Evolutionary conservation across 37 sponge, comb jelly and placozoan species (phyloP).

Genomic region (Geodia barretti): DNA sequence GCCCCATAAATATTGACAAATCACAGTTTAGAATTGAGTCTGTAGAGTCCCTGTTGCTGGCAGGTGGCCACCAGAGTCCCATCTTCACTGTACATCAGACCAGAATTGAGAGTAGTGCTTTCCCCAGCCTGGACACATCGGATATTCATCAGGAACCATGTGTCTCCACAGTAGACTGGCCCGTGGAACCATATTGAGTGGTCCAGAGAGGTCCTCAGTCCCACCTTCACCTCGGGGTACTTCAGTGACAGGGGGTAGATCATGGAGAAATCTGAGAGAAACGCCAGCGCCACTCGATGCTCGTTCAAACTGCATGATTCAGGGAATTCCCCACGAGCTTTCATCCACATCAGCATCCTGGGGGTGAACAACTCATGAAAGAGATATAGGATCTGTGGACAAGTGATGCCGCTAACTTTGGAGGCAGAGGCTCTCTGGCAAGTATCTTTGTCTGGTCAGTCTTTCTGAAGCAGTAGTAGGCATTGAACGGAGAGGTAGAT

Average conservation of each 20-base stretch:
- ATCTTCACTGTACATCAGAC: not conserved
- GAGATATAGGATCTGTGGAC: not conserved
- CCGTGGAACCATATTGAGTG: constrained; percentile 24
- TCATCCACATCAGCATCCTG: constrained; percentile 3
- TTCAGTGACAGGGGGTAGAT: not conserved
- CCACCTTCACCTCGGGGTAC: constrained; percentile 5
- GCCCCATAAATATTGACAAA: not conserved
- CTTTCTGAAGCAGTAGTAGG: not conserved
- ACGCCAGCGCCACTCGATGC: constrained; percentile 16
- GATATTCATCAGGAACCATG: not conserved
- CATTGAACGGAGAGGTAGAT: not conserved
- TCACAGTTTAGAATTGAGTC: not conserved
- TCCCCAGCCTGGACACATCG: not conserved
- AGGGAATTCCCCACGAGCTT: not conserved
- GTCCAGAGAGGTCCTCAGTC: constrained; percentile 16
- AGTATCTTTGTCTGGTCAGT: not conserved
- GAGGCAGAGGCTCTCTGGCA: not conserved
- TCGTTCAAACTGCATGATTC: not conserved
- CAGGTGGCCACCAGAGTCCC: not conserved
- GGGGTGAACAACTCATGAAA: not conserved
- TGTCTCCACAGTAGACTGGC: not conserved
- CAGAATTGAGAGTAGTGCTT: not conserved
- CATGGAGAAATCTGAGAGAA: constrained; percentile 10
- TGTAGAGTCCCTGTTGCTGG: not conserved
- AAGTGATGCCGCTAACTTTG: too few relatives aligned